Base-by-base conservation (phyloP, 1,140 invertebrate species). In the Steinernema khuongi region DNA sequence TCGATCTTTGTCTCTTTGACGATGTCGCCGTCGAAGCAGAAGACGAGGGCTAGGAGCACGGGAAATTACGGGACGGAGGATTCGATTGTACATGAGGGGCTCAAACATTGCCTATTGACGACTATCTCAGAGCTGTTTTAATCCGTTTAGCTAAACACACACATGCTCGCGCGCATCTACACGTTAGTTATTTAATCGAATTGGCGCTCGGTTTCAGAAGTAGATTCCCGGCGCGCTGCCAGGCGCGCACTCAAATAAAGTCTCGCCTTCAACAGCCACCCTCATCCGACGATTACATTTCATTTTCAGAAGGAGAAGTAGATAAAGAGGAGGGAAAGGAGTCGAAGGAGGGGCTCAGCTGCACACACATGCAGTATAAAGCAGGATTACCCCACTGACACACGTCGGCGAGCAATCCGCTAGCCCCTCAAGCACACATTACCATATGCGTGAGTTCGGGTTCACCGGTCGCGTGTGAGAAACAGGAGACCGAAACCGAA, bases 91-190 rank as follows among this genome's bases (percentile, higher is more conserved):
- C n/a, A n/a, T n/a, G n/a, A n/a, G n/a, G n/a, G n/a, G n/a, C n/a
- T n/a, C n/a, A n/a, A n/a, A n/a, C n/a, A n/a, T n/a, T n/a, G n/a
- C 7, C 26, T 14, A 22, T 22, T 2, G 19, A 60, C 22, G 19
- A 60, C 50, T 60, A 41, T 60, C 50, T 60, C 26, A 22, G 26
- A 14, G 50, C 50, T 60, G 14, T 60, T 60, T 60, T 60, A 60
- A 60, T 60, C 19, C 26, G 50, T 60, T 60, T 60, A 60, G 50
- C 50, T n/a, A 26, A 60, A 60, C 14, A 41, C 36, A n/a, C 36
- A 41, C 7, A 41, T 41, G 14, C 50, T n/a, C 14, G 50, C 14
- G 50, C 50, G 19, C 50, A 60, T 22, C 36, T 41, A 41, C 36
- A 41, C 36, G 7, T 41, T 41, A n/a, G 36, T n/a, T 41, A 60